Conservation (phyloP, 2,113 vertebrate species). For the Brienomyrus longianalis region DNA sequence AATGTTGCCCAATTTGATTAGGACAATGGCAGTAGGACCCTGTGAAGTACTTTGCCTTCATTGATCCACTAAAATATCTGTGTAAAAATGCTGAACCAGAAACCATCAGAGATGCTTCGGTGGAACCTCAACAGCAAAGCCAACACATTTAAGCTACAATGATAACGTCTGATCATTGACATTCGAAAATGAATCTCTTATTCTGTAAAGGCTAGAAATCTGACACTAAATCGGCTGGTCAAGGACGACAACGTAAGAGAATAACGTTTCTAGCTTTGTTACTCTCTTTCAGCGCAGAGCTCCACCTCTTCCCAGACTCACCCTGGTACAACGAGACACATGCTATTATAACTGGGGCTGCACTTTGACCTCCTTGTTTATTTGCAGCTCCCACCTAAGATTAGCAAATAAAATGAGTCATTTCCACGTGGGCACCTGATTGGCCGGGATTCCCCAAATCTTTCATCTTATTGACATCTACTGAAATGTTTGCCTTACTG, state of each 20-base stretch:
- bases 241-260: not conserved
- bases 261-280: not conserved
- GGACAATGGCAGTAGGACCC: not conserved
- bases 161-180: not conserved
- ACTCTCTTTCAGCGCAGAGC: not conserved
- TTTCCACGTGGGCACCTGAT: not conserved
- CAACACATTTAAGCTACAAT: not conserved
- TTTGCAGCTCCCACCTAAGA: not conserved
- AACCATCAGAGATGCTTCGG: not conserved
- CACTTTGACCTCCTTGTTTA: not conserved
- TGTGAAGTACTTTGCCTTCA: not conserved
- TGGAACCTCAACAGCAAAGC: not conserved
- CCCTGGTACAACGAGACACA: not conserved
- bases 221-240: not conserved
- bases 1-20: not conserved
- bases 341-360: not conserved
- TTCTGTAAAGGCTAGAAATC: not conserved
- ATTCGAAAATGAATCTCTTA: not conserved
- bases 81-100: not conserved
- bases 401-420: not conserved
- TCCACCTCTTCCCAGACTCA: not conserved
- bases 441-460: not conserved
- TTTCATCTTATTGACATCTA: not conserved
- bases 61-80: not conserved
- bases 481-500: not conserved